These are phyloP conservation scores for Crematogaster levior DNA, from an alignment of 2,888 invertebrate species.

Conservation along the genomic window DNA sequence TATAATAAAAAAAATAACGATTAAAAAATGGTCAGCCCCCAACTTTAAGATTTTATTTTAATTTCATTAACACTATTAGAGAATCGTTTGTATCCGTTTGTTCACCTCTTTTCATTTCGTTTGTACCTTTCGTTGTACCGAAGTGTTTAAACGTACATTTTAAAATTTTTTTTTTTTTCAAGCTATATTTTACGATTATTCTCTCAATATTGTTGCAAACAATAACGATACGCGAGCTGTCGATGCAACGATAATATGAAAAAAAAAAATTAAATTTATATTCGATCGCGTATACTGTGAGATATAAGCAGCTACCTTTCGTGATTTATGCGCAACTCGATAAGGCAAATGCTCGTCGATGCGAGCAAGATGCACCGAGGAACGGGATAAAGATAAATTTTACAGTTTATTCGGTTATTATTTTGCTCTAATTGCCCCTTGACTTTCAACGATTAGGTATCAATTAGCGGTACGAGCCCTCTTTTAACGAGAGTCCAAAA, in stretches of 20 bases:
- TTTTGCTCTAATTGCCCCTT: conserved; percentile 50
- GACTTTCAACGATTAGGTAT: conserved; percentile 73
- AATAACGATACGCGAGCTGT: not conserved
- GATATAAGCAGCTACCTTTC: conserved; percentile 32
- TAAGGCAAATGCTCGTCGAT: conserved; percentile 7
- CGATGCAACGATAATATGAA: not conserved
- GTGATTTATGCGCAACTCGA: conserved; percentile 30
- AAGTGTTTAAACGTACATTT: no score
- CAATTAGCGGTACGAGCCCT: conserved; percentile 70
- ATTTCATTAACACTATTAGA: no score
- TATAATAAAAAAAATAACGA: no score
- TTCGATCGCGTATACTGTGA: not conserved
- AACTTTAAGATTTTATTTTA: no score
- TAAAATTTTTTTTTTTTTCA: no score
- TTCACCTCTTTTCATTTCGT: no score
- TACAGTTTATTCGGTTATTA: conserved; percentile 31
- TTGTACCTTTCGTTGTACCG: no score
- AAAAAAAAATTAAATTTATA: conserved; percentile 28
- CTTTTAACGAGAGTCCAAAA: conserved; percentile 74
- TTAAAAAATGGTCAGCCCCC: no score
- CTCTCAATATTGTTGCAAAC: not conserved
- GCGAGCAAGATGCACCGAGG: not conserved
- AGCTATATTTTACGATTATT: not conserved
- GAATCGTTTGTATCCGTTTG: no score
- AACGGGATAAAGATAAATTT: conserved; percentile 36